Evolutionary conservation across 2,797 vertebrate genomes (phyloP).

Genomic region (Phaenicophaeus curvirostris): DNA sequence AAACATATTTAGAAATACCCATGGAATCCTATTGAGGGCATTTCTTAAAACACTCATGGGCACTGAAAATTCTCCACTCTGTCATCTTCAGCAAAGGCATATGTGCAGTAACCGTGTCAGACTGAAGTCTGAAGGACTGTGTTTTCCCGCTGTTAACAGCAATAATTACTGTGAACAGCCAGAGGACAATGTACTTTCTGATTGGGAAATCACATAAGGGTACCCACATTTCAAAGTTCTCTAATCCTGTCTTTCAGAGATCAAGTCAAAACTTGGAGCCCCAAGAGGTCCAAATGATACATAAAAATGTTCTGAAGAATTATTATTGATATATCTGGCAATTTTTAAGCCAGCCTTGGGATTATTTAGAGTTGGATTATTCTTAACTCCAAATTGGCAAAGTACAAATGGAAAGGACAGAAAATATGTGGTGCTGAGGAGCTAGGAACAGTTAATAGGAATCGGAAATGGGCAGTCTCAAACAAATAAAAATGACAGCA

Average conservation of each 20-base stretch:
- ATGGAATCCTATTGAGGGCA: background rate
- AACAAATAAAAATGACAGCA: background rate
- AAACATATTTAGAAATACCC: background rate
- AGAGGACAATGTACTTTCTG: background rate
- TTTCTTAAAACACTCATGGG: background rate
- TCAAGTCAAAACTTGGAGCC: background rate
- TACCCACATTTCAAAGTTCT: background rate
- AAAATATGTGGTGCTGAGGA: background rate
- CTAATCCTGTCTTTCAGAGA: background rate
- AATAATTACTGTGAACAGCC: background rate
- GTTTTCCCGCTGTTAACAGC: background rate
- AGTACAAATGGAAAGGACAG: background rate
- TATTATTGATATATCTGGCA: background rate
- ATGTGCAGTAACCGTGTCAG: fast-evolving
- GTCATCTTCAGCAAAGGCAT: background rate
- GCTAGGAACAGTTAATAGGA: background rate
- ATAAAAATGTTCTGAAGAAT: background rate
- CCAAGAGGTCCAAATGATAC: background rate
- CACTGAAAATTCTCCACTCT: background rate
- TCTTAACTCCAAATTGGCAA: background rate
- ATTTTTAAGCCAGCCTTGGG: background rate
- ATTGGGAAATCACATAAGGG: background rate
- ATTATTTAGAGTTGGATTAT: background rate
- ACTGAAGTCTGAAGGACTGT: background rate
- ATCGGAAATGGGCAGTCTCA: background rate